These are phyloP conservation scores for Corythornis leucogaster DNA, from an alignment of 2,797 vertebrate genomes.

Conservation along the genomic window DNA sequence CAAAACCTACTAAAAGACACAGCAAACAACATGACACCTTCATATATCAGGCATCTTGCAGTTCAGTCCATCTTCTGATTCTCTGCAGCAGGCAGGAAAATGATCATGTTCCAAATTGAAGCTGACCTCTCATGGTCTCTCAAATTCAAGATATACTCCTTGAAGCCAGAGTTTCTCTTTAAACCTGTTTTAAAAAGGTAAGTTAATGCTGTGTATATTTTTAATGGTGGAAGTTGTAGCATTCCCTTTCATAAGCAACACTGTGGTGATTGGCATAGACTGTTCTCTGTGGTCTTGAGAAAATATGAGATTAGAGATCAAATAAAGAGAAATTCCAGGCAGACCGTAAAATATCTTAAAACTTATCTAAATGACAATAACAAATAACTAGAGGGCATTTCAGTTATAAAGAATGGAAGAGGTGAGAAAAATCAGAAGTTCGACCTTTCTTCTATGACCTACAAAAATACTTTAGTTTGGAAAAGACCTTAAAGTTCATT, in stretches of 20 bases:
- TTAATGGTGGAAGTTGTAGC: not conserved
- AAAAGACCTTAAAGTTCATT: not conserved
- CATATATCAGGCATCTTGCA: not conserved
- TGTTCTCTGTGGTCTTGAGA: not conserved
- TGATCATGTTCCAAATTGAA: not conserved
- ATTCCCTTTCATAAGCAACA: not conserved
- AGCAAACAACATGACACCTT: not conserved
- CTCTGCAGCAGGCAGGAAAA: not conserved
- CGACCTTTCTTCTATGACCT: not conserved
- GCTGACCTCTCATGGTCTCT: not conserved
- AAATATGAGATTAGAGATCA: not conserved
- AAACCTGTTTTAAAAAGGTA: conserved; percentile 4
- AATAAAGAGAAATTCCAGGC: not conserved
- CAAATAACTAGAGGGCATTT: not conserved
- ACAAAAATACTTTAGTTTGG: not conserved
- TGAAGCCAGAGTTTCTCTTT: conserved; percentile 38
- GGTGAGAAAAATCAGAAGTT: not conserved
- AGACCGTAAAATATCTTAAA: not conserved
- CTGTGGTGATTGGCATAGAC: not conserved
- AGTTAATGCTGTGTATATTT: not conserved
- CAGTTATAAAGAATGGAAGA: not conserved
- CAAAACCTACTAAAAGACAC: not conserved
- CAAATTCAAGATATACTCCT: not conserved
- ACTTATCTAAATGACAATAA: not conserved
- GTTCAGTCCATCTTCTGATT: conserved; percentile 5